phyloP scores from a whole-genome alignment of 2,113 vertebrate species.

The Eretmochelys imbricata region DNA sequence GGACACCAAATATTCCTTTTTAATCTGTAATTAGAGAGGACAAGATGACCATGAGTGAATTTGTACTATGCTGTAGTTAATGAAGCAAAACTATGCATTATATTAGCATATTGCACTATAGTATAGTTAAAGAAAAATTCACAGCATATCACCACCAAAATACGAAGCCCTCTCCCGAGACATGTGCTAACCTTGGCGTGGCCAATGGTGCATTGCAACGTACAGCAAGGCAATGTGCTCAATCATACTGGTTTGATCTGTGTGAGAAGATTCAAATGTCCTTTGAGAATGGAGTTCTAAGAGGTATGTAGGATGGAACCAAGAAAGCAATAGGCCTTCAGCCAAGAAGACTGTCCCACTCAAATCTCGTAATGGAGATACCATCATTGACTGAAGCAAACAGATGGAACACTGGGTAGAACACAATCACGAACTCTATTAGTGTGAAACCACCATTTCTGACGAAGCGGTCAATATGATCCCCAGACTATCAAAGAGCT shows the following conservation, averaged over 20 bases:
- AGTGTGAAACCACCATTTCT: too few species aligned
- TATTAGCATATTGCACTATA: background rate
- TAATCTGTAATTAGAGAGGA: background rate
- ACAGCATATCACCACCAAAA: background rate
- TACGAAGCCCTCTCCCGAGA: background rate
- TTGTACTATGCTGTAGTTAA: background rate
- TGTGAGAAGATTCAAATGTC: background rate
- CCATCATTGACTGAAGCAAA: too few species aligned
- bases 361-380: background rate
- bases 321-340: background rate
- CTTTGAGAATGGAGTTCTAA: background rate
- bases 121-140: background rate
- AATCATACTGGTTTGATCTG: background rate
- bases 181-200: background rate
- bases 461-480: too few species aligned
- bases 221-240: background rate
- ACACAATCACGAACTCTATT: too few species aligned
- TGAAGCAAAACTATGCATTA: background rate
- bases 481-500: too few species aligned
- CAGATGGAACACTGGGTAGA: too few species aligned
- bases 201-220: background rate
- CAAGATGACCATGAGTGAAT: background rate
- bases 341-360: background rate
- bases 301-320: background rate
- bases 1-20: background rate